A percentile compares a stretch with the other conserved stretches of the same genome.
These are phyloP conservation scores for Alligator mississippiensis DNA, from an alignment of 2,113 vertebrate species.

Conservation along the genomic window DNA sequence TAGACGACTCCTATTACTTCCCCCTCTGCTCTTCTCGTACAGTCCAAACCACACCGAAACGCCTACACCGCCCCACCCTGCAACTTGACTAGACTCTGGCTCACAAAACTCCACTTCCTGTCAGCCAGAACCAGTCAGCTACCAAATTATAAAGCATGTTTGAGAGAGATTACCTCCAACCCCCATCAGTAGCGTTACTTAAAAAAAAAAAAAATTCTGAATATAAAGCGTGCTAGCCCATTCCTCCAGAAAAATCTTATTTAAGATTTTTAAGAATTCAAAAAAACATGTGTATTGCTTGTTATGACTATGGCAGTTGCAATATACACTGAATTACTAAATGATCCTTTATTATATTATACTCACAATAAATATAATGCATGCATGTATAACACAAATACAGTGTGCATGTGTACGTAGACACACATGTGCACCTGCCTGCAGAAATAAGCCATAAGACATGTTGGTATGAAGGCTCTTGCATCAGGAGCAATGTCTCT, in stretches of 20 bases:
- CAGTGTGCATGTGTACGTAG: too few species aligned
- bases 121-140: not conserved
- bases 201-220: not conserved
- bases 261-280: not conserved
- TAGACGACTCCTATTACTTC: not conserved
- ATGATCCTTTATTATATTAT: too few species aligned
- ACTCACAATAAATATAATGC: too few species aligned
- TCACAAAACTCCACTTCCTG: conserved; percentile 59
- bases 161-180: conserved; percentile 5
- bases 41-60: not conserved
- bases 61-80: not conserved
- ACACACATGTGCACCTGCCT: too few species aligned
- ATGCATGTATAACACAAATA: too few species aligned
- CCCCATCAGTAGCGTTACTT: not conserved
- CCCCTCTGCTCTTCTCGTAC: not conserved
- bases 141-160: conserved; percentile 12
- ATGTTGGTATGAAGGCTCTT: not conserved
- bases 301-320: too few species aligned
- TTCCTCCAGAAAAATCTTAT: not conserved
- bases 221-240: not conserved
- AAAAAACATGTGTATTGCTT: not conserved
- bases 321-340: too few species aligned
- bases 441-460: not conserved
- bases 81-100: conserved; percentile 13
- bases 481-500: not conserved